Evolutionary conservation across 2,113 vertebrate genomes (phyloP), one percentile per base, ranked within the genome.

Genomic region (Thermophis baileyi): DNA sequence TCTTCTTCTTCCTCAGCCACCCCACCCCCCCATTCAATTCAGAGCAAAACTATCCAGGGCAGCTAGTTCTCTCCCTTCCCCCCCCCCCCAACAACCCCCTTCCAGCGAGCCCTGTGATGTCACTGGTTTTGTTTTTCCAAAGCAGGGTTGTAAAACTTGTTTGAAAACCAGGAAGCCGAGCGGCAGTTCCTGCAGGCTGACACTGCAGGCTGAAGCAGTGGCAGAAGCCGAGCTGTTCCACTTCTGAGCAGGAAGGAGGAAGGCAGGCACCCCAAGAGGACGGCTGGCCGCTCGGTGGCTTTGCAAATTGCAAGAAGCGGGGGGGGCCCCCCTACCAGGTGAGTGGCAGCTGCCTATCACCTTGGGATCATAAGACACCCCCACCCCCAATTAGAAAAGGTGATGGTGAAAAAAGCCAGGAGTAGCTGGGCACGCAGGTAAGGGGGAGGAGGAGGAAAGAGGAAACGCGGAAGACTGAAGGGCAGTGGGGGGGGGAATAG

Each of bases 81-180:
- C 51, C 24, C 25, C 24, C 44, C 10, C 60, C 27, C 9, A 12
- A 30, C 24, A 57, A 25, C 55, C 7, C 86, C 14, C 8, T 27
- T 3, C 12, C 25, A 3, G n/a, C n/a, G 3, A 3, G 69, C 69
- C 14, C 90, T 63, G 63, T 93, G 93, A 85, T 89, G 87, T 93
- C 90, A 88, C 89, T 0, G 51, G n/a, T 24, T 89, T 57, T 57
- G 86, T 85, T 91, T 63, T 85, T 51, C 44, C 87, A 85, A 30
- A 85, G 88, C 91, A 24, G 88, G 88, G 88, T 86, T 93, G 92
- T 93, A 90, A 93, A 93, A 93, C 92, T 93, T 93, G 92, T 93
- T 93, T 90, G 92, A 9, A 90, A 46, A 86, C 88, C 92, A 40
- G 92, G 87, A 81, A 81, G 50, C 50, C 27, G n/a, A 22, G 88